Base-by-base conservation (phyloP, 2,113 vertebrate genomes). In the Neodon shergylaensis region DNA sequence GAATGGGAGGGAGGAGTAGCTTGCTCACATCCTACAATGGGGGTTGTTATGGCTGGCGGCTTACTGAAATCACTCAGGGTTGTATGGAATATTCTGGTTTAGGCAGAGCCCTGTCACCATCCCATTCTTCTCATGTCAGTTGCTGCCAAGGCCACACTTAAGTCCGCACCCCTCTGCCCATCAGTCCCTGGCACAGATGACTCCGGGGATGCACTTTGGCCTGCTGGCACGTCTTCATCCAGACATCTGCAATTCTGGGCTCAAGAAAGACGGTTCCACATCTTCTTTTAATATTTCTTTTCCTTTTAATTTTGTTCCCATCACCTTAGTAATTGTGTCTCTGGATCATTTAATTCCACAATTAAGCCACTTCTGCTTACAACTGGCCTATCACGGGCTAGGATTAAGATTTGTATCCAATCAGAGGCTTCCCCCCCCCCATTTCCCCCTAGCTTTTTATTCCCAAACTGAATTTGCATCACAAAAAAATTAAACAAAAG, bases 401-500 rank as follows among this genome's bases (percentile, higher is more conserved):
- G 97, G 98, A 98, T 97, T 98, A 98, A 98, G 98, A 95, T 97
- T 98, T 97, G 91, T 97, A 98, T 98, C 97, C 97, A 97, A 98
- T 91, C 96, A 98, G 97, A 97, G 97, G 98, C 95, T 78, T 96
- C 96, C 97, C 31, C 82, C 31, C 82, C 91, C 97, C 96, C 96
- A 95, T 63, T 79, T 39, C n/a, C 95, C 97, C 89, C 89, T 91
- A 95, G 97, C 78, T 97, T 98, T 88, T 97, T 94, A 98, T 97
- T 98, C 98, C 98, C 83, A 96, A 97, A 95, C 97, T 97, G 94
- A 98, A 97, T 98, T 98, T 98, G 98, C 98, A 98, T 98, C 84
- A 98, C 98, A 98, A 98, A 98, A 95, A 98, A 98, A 98, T 98
- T 98, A 98, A 98, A 98, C 98, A 98, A 98, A 98, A 98, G 98